Conservation (phyloP, 2,888 invertebrate species). For the Euzophera pinguis region DNA sequence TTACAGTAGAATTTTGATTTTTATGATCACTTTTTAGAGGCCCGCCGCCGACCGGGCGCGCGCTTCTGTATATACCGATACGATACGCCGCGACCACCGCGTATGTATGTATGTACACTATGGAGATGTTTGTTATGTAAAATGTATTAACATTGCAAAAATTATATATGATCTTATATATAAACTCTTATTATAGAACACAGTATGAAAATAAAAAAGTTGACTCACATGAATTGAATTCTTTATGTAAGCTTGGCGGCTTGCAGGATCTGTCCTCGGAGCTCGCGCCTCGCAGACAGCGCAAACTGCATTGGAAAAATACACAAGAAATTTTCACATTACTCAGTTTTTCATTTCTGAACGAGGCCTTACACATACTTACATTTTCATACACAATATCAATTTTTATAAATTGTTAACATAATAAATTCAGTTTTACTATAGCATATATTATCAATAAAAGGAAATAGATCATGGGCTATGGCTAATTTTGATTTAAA, state of each 20-base stretch:
- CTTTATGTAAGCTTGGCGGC: conserved; percentile 60
- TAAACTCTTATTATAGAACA: conserved; percentile 79
- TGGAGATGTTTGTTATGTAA: conserved; percentile 78
- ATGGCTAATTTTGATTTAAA: no score
- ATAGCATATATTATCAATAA: no score
- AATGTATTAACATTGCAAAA: conserved; percentile 80
- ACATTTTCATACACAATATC: no score
- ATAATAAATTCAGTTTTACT: no score
- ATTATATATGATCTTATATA: conserved; percentile 79
- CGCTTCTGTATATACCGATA: conserved; percentile 55
- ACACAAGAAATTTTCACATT: conserved; percentile 70
- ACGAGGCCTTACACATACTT: conserved; percentile 30
- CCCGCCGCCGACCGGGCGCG: conserved; percentile 37
- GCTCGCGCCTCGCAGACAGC: conserved; percentile 49
- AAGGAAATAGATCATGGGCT: no score
- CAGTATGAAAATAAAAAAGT: conserved; percentile 79
- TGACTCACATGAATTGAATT: conserved; percentile 75
- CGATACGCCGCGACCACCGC: conserved; percentile 44
- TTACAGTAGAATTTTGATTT: conserved; percentile 76
- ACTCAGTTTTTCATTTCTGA: conserved; percentile 66
- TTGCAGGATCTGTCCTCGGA: conserved; percentile 38
- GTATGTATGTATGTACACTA: conserved; percentile 73
- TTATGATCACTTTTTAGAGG: conserved; percentile 67
- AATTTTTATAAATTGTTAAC: no score
- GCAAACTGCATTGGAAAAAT: conserved; percentile 65